Evolutionary conservation across 2,888 invertebrate species (phyloP).

Genomic region (Lycophotia porphyrea): DNA sequence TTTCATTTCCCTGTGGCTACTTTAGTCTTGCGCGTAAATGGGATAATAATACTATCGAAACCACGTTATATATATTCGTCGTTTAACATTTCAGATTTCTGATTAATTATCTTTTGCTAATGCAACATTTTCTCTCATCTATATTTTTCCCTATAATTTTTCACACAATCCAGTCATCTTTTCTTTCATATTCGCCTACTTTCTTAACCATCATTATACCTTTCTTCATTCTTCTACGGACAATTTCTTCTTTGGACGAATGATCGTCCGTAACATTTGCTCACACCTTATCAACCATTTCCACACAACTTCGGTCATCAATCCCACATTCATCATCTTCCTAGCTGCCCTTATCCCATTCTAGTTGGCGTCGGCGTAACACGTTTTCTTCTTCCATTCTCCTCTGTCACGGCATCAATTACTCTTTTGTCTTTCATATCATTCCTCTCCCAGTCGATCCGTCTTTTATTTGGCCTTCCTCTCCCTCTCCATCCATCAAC

Average conservation of each 20-base stretch:
- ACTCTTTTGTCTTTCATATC: too few relatives aligned
- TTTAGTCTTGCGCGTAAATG: too few relatives aligned
- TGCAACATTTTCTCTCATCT: not conserved
- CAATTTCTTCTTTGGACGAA: too few relatives aligned
- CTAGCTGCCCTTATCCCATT: too few relatives aligned
- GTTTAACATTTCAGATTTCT: not conserved
- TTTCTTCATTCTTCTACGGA: not conserved
- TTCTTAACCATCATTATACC: not conserved
- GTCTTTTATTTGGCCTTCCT: too few relatives aligned
- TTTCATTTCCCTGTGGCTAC: too few relatives aligned
- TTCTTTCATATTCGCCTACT: not conserved
- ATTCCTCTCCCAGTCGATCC: too few relatives aligned
- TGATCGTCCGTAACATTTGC: not conserved
- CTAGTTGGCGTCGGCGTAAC: conserved; percentile 77
- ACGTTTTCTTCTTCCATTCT: too few relatives aligned
- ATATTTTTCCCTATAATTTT: too few relatives aligned
- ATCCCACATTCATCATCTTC: conserved; percentile 89
- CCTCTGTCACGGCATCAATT: too few relatives aligned
- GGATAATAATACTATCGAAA: not conserved
- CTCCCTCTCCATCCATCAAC: too few relatives aligned
- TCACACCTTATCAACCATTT: not conserved
- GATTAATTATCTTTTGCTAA: not conserved
- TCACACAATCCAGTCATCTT: not conserved
- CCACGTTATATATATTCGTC: not conserved
- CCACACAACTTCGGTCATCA: not conserved